A percentile compares a stretch with the other conserved stretches of the same genome.
These are phyloP conservation scores for Macrobrachium nipponense DNA, from an alignment of 1,140 invertebrate genomes.

Conservation along the genomic window DNA sequence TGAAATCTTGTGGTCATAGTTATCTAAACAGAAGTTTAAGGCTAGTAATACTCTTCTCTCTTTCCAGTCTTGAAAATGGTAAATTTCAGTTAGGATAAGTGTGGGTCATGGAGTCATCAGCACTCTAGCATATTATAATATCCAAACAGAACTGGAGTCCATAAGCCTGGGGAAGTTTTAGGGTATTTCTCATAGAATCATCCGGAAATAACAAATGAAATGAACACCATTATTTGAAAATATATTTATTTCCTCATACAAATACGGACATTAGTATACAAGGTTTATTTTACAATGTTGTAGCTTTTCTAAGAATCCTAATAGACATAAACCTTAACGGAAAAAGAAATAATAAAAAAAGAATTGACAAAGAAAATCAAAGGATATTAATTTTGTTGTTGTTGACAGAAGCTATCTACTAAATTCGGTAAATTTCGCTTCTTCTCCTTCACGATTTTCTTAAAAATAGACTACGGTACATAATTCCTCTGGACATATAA, in stretches of 20 bases:
- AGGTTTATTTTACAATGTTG: conserved; percentile 45
- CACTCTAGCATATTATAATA: too few species aligned
- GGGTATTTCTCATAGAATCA: not conserved
- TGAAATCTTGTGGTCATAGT: too few species aligned
- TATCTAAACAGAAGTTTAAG: too few species aligned
- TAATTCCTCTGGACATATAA: too few species aligned
- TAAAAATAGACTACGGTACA: too few species aligned
- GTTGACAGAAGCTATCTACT: too few species aligned
- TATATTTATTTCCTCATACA: conserved; percentile 54
- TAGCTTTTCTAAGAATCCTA: conserved; percentile 23
- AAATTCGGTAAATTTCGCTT: too few species aligned
- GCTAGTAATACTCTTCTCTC: too few species aligned
- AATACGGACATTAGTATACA: conserved; percentile 55
- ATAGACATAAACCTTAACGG: conserved; percentile 16
- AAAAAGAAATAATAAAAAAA: conserved; percentile 33
- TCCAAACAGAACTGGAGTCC: not conserved
- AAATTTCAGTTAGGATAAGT: too few species aligned
- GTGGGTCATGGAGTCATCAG: too few species aligned
- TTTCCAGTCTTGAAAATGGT: too few species aligned
- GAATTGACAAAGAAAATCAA: conserved; percentile 10
- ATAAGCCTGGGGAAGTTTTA: not conserved
- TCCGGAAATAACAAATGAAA: not conserved
- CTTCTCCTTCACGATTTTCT: too few species aligned
- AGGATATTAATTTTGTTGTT: not conserved
- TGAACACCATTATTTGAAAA: conserved; percentile 30